Conservation (phyloP, 2,113 vertebrate genomes). For the Hydrolagus affinis region DNA sequence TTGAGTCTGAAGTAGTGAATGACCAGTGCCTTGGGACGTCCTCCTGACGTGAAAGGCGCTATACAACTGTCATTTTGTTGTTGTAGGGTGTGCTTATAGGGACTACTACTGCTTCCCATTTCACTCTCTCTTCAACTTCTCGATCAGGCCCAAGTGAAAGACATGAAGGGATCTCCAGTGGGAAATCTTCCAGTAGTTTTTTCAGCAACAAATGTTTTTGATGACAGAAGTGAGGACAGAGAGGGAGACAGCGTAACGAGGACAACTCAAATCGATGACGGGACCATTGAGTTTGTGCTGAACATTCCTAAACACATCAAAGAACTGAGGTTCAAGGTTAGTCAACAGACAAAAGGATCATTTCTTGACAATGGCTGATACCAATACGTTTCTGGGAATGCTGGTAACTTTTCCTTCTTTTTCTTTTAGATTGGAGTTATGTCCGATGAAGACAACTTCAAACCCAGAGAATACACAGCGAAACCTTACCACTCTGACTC, state of each 20-base stretch:
- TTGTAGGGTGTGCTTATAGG: not conserved
- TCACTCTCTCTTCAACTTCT: not conserved
- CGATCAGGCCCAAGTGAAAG: conserved; percentile 75
- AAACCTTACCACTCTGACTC: conserved; percentile 67
- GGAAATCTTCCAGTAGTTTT: conserved; percentile 50
- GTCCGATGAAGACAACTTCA: conserved; percentile 60
- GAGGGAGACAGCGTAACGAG: conserved; percentile 22
- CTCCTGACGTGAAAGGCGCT: too few relatives aligned
- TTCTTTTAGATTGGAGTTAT: conserved; percentile 65
- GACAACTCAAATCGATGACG: conserved; percentile 43
- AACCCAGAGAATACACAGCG: conserved; percentile 48
- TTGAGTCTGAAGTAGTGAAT: too few relatives aligned
- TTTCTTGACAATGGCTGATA: not conserved
- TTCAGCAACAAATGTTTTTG: conserved; percentile 37
- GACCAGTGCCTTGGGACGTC: too few relatives aligned
- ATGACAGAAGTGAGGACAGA: conserved; percentile 19
- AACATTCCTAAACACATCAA: conserved; percentile 52
- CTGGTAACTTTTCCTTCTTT: not conserved
- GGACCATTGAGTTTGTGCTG: conserved; percentile 63
- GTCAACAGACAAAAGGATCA: conserved; percentile 32
- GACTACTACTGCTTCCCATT: not conserved
- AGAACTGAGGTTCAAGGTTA: conserved; percentile 58
- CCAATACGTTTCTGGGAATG: not conserved
- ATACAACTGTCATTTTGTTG: not conserved
- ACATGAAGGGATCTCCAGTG: conserved; percentile 55